Conservation (phyloP, 92 coral and sea anemone genomes). For the Zoanthus sociatus region DNA sequence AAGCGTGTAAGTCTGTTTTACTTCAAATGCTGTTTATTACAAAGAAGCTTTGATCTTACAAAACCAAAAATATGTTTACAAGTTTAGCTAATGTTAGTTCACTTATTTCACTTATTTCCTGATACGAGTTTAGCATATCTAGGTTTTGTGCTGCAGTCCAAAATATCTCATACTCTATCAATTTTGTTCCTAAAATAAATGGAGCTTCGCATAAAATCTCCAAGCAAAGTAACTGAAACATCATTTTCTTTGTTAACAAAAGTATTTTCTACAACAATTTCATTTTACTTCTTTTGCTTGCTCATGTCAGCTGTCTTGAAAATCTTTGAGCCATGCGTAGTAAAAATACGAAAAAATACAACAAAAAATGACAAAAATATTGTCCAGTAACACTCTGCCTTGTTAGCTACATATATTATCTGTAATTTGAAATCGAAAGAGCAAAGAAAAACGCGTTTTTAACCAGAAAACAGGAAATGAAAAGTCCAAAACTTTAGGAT, state of each 20-base stretch:
- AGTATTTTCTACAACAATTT: not conserved
- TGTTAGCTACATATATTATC: slow-evolving; percentile 19
- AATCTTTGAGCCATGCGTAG: slow-evolving; percentile 86
- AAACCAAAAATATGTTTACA: not conserved
- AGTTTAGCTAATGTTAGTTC: not conserved
- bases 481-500: not conserved
- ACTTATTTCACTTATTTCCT: not conserved
- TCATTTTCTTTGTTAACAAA: not conserved
- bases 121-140: not conserved
- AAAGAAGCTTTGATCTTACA: not conserved
- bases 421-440: slow-evolving; percentile 36
- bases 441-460: slow-evolving; percentile 10
- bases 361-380: slow-evolving; percentile 76
- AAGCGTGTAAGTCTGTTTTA: not conserved
- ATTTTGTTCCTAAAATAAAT: not conserved
- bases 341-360: slow-evolving; percentile 90
- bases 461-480: not conserved
- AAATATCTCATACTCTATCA: not conserved
- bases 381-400: slow-evolving; percentile 63
- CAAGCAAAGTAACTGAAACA: not conserved
- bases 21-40: not conserved
- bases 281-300: not conserved
- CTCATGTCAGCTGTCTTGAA: slow-evolving; percentile 53
- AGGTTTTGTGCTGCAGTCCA: not conserved
- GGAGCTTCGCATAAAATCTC: not conserved